Base-by-base conservation (phyloP, 2,888 invertebrate genomes). In the Platycheirus rosarum region DNA sequence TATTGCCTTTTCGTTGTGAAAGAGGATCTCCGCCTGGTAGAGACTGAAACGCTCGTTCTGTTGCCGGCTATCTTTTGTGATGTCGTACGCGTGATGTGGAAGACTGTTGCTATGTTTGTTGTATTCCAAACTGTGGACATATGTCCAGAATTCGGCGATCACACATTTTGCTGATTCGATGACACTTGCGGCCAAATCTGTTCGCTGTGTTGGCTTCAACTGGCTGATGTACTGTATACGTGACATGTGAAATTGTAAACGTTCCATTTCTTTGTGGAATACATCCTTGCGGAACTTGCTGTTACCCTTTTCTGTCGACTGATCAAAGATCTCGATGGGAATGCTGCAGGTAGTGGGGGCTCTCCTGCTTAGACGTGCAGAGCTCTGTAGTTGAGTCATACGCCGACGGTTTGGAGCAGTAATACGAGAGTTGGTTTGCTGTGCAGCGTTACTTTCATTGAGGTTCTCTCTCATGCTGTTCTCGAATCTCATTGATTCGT, bases 111-210 rank as follows among this genome's bases (percentile, higher is more conserved):
- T 86, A 42, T 88, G 87, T 37, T 88, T 88, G 0, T 87, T 86
- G 48, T 87, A 86, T 26, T 89, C 87, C 51, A 89, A 84, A 26
- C 86, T 88, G 42, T 89, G 87, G 0, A 86, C 86, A 71, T 89
- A 89, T 0, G 87, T 85, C 87, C 87, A 88, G 60, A 89, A 89
- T 62, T 89, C 89, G 0, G 86, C 74, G 35, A 89, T 85, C 0
- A 89, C 89, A 84, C 86, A 87, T 14, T 87, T 80, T 0, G 85
- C 86, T 0, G 89, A 89, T 2, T 75, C 60, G n/a, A 86, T 49
- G 16, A 84, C 84, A 8, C 51, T 65, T 4, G 60, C 51, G 5
- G 37, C 48, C 9, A 85, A 71, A 6, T 8, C 66, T 23, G 11
- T 32, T 0, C 49, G 46, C 49, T 65, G 63, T 8, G 37, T 44